Evolutionary conservation across 1,140 invertebrate genomes (phyloP).

Genomic region (Polypedilum vanderplanki): DNA sequence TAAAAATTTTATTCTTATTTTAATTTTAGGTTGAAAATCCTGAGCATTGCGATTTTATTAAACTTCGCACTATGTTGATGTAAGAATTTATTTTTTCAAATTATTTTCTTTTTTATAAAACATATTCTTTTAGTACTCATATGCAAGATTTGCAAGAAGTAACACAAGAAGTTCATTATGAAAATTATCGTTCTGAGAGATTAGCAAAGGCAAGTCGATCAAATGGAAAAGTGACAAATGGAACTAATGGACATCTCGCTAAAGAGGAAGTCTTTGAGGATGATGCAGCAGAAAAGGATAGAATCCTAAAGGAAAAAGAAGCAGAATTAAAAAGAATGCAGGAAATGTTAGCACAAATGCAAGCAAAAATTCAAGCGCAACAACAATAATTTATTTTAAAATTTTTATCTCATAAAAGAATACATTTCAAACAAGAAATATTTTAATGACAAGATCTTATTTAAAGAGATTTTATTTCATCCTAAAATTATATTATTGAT

Average conservation of each 20-base stretch:
- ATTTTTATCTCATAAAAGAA: background rate
- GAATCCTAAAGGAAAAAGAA: conserved; percentile 82
- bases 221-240: conserved; percentile 25
- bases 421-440: background rate
- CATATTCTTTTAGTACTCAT: conserved; percentile 62
- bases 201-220: conserved; percentile 69
- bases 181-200: conserved; percentile 87
- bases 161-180: conserved; percentile 92
- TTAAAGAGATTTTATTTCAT: background rate
- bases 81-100: conserved; percentile 42
- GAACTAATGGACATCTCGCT: background rate
- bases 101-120: background rate
- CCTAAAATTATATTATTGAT: background rate
- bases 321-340: conserved; percentile 88
- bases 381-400: conserved; percentile 36
- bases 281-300: conserved; percentile 61
- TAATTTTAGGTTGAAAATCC: too few species aligned
- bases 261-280: conserved; percentile 33
- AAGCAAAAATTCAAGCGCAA: conserved; percentile 77
- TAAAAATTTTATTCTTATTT: too few species aligned
- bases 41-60: conserved; percentile 98
- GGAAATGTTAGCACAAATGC: conserved; percentile 91
- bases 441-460: conserved; percentile 6
- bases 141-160: conserved; percentile 96
- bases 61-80: conserved; percentile 96